phyloP scores from a whole-genome alignment of 2,888 invertebrate species.

The Cantharis nigra region DNA sequence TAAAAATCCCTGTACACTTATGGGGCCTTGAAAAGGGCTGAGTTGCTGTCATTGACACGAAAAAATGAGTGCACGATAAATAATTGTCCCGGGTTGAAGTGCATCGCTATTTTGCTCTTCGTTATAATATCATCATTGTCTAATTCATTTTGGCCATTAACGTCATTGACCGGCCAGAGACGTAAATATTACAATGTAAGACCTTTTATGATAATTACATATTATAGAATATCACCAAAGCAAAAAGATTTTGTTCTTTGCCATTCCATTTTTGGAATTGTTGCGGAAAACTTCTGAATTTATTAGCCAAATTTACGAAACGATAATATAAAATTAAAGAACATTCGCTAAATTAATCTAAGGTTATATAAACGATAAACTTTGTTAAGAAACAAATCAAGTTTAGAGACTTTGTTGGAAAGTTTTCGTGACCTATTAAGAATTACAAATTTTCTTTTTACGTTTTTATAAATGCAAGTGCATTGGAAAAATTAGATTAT shows the following conservation, averaged over 20 bases:
- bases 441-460: not conserved
- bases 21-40: too few species aligned
- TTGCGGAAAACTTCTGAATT: not conserved
- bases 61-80: too few species aligned
- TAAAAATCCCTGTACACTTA: too few species aligned
- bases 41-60: too few species aligned
- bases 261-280: not conserved
- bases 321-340: not conserved
- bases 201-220: too few species aligned
- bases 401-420: not conserved
- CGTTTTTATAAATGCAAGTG: not conserved
- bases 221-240: too few species aligned
- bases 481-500: not conserved
- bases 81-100: too few species aligned
- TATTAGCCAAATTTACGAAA: not conserved
- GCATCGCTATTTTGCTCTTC: too few species aligned
- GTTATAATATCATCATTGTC: too few species aligned
- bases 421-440: not conserved
- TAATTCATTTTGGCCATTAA: too few species aligned
- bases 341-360: not conserved
- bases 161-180: too few species aligned
- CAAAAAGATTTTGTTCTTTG: not conserved
- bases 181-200: too few species aligned
- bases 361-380: not conserved
- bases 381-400: not conserved